Percentiles rank a stretch among this genome's conserved stretches.
phyloP scores from a whole-genome alignment of 2,797 vertebrate species.

The Anguilla pacifica region DNA sequence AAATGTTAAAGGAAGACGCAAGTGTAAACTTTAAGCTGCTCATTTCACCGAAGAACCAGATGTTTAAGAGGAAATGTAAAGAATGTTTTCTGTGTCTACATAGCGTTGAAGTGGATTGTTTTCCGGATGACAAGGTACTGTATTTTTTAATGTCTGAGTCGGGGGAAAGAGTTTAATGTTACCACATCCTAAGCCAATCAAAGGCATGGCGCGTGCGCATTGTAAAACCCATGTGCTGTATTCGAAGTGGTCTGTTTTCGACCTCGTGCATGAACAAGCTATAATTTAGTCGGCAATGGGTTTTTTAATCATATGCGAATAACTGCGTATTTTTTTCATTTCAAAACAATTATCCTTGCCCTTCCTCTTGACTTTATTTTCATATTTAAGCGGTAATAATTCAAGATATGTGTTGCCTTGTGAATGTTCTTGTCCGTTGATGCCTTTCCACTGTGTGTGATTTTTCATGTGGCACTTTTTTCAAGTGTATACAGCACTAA shows the following conservation, averaged over 20 bases:
- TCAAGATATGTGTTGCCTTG: background rate
- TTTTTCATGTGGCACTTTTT: conserved; percentile 22
- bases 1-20: conserved; percentile 45
- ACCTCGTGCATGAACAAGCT: conserved; percentile 40
- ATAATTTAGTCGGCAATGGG: background rate
- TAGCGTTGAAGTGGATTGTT: background rate
- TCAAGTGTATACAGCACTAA: background rate
- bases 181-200: conserved; percentile 62
- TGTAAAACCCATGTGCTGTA: conserved; percentile 34
- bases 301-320: background rate
- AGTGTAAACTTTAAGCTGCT: conserved; percentile 55
- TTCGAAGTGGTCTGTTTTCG: background rate
- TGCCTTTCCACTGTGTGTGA: conserved; percentile 2
- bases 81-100: background rate
- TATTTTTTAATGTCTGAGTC: background rate
- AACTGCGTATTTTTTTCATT: background rate
- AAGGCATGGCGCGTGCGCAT: conserved; percentile 43
- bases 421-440: conserved; percentile 2
- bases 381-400: background rate
- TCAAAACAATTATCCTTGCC: background rate
- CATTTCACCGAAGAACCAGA: conserved; percentile 52
- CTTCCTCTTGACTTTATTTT: background rate
- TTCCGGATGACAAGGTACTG: background rate
- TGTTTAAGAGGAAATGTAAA: background rate
- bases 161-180: conserved; percentile 60